Evolutionary conservation across 2,113 vertebrate species (phyloP).

Genomic region (Verasper variegatus): DNA sequence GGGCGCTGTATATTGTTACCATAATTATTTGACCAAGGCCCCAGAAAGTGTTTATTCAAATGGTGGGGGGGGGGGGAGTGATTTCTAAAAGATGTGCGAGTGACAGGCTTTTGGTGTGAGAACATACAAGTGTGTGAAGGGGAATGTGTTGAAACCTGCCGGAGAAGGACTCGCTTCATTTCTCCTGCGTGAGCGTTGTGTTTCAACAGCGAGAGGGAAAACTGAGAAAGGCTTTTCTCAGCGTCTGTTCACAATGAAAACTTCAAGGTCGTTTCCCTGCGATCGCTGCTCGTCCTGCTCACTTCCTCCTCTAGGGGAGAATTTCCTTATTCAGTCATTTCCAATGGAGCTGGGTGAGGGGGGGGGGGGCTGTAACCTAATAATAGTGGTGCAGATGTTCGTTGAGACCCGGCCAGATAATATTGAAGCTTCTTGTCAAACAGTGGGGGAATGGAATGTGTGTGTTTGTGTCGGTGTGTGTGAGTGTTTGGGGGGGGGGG

Average conservation of each 20-base stretch:
- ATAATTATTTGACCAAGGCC: constrained; percentile 77
- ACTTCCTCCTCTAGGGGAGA: constrained; percentile 22
- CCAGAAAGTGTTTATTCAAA: constrained; percentile 73
- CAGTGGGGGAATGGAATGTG: constrained; percentile 48
- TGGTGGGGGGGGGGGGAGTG: constrained; percentile 58
- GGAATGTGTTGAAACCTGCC: not conserved
- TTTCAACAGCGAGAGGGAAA: constrained; percentile 41
- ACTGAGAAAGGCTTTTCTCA: constrained; percentile 47
- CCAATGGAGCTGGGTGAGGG: constrained; percentile 52
- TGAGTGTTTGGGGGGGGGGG: not conserved
- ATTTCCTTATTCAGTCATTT: constrained; percentile 79
- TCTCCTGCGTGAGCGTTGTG: constrained; percentile 13
- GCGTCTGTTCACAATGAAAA: constrained; percentile 54
- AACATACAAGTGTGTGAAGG: constrained; percentile 27
- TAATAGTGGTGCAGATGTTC: constrained; percentile 85
- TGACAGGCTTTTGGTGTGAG: constrained; percentile 59
- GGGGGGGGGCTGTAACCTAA: constrained; percentile 74
- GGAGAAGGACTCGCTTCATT: not conserved
- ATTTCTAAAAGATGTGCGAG: constrained; percentile 77
- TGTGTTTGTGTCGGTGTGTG: constrained; percentile 8
- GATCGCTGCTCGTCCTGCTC: constrained; percentile 9
- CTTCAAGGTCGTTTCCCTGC: constrained; percentile 57
- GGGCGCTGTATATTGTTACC: constrained; percentile 72
- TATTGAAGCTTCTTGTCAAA: constrained; percentile 65
- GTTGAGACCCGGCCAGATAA: constrained; percentile 80